These are phyloP conservation scores for Anagrus nilaparvatae DNA, from an alignment of 1,140 invertebrate genomes.

Conservation along the genomic window DNA sequence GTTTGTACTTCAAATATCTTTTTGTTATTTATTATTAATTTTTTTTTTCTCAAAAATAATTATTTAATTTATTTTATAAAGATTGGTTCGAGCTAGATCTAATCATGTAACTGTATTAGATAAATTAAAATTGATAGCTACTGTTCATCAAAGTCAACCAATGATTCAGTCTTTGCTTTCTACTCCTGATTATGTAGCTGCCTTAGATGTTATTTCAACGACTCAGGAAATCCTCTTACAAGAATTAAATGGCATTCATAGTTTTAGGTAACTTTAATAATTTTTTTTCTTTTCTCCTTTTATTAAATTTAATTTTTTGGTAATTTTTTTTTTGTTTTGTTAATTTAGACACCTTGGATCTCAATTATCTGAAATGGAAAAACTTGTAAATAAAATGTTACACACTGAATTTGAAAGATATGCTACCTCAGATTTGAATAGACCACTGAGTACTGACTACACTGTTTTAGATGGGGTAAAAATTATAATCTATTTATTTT, in stretches of 20 bases:
- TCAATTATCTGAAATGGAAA: slow-evolving; percentile 93
- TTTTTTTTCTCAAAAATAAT: neutral
- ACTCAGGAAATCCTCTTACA: slow-evolving; percentile 89
- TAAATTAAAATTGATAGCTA: slow-evolving; percentile 85
- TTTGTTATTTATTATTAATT: neutral
- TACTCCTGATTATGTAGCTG: slow-evolving; percentile 94
- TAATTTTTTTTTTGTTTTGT: neutral
- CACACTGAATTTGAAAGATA: slow-evolving; percentile 90
- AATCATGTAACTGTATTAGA: slow-evolving; percentile 56
- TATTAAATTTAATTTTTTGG: neutral
- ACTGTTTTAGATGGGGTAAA: slow-evolving; percentile 53
- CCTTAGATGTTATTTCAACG: slow-evolving; percentile 90
- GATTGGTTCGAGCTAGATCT: slow-evolving; percentile 48
- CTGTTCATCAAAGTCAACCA: slow-evolving; percentile 94
- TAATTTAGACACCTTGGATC: slow-evolving; percentile 74
- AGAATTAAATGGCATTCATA: slow-evolving; percentile 83
- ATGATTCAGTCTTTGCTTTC: slow-evolving; percentile 91
- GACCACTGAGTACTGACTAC: slow-evolving; percentile 59
- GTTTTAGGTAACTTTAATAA: slow-evolving; percentile 56
- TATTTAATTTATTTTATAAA: slow-evolving; percentile 10
- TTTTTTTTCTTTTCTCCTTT: too few species aligned
- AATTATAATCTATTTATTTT: slow-evolving; percentile 3
- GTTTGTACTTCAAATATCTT: slow-evolving; percentile 18
- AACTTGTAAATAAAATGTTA: slow-evolving; percentile 94
- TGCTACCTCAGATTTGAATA: slow-evolving; percentile 83